A percentile compares a stretch with the other conserved stretches of the same genome.
Conservation (phyloP, 2,113 vertebrate species). For the Thamnaconus septentrionalis region DNA sequence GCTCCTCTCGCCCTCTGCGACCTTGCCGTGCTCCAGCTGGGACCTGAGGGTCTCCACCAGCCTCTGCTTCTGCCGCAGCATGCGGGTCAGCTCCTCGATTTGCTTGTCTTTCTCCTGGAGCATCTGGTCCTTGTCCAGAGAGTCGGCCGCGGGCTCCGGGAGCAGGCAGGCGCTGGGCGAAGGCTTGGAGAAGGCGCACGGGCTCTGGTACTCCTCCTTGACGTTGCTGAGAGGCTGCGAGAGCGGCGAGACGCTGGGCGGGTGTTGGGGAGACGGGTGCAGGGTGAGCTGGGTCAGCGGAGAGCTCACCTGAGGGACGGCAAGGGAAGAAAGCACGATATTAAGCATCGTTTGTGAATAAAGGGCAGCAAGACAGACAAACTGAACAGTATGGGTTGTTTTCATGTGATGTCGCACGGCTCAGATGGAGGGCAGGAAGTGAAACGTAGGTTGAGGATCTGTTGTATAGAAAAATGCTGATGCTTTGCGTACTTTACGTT, state of each 20-base stretch:
- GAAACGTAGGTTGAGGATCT: too few species aligned
- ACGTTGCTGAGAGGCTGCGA: constrained; percentile 69
- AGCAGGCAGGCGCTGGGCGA: constrained; percentile 10
- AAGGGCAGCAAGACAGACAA: too few species aligned
- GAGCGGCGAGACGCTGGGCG: constrained; percentile 57
- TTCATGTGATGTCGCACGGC: too few species aligned
- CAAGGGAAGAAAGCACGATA: not conserved
- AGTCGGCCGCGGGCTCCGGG: constrained; percentile 42
- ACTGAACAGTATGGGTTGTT: too few species aligned
- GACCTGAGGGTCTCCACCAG: constrained; percentile 90
- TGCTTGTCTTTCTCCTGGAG: constrained; percentile 97
- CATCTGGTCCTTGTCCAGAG: constrained; percentile 92
- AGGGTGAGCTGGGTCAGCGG: constrained; percentile 91
- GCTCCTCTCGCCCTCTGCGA: constrained; percentile 37
- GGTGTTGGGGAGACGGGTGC: constrained; percentile 78
- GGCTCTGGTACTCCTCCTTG: constrained; percentile 82
- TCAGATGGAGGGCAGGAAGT: too few species aligned
- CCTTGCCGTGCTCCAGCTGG: constrained; percentile 90
- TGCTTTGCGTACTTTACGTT: too few species aligned
- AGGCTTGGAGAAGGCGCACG: constrained; percentile 57
- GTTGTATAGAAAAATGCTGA: too few species aligned
- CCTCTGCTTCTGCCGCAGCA: constrained; percentile 94
- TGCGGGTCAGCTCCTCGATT: constrained; percentile 91
- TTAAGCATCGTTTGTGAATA: not conserved
- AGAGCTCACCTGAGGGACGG: constrained; percentile 79